Evolutionary conservation across 2,888 invertebrate species (phyloP).

Genomic region (Andrena bicolor): DNA sequence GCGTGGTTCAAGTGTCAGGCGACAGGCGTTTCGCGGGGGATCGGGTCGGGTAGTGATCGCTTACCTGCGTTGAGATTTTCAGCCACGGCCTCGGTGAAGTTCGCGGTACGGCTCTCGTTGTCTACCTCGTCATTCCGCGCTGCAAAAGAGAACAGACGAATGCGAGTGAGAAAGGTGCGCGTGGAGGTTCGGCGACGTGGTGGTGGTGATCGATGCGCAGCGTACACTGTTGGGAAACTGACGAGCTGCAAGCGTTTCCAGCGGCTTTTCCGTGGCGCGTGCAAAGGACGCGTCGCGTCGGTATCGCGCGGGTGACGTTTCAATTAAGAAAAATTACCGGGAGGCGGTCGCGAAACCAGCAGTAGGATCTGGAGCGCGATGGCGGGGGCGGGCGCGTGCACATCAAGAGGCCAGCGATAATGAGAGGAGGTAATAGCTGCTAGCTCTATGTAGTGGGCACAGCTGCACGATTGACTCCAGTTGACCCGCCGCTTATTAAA

Average conservation of each 20-base stretch:
- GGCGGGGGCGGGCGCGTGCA: slow-evolving; percentile 9
- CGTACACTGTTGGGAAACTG: background rate
- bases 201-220: background rate
- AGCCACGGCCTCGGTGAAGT: slow-evolving; percentile 69
- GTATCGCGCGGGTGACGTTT: slow-evolving; percentile 52
- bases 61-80: slow-evolving; percentile 78
- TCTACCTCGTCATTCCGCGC: slow-evolving; percentile 75
- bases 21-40: background rate
- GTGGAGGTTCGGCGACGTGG: background rate
- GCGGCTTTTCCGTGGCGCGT: slow-evolving; percentile 12
- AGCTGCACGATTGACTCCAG: slow-evolving; percentile 81
- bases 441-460: slow-evolving; percentile 66
- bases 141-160: slow-evolving; percentile 62
- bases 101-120: slow-evolving; percentile 73
- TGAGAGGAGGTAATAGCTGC: slow-evolving; percentile 68
- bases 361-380: background rate
- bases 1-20: background rate
- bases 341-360: slow-evolving; percentile 30
- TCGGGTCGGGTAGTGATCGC: slow-evolving; percentile 37
- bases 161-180: background rate
- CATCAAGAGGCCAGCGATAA: slow-evolving; percentile 63
- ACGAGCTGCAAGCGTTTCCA: background rate
- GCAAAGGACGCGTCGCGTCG: background rate
- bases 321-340: slow-evolving; percentile 66
- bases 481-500: slow-evolving; percentile 80